A percentile compares a stretch with the other conserved stretches of the same genome.
phyloP scores from a whole-genome alignment of 2,888 invertebrate genomes.

The Parnassius smintheus region DNA sequence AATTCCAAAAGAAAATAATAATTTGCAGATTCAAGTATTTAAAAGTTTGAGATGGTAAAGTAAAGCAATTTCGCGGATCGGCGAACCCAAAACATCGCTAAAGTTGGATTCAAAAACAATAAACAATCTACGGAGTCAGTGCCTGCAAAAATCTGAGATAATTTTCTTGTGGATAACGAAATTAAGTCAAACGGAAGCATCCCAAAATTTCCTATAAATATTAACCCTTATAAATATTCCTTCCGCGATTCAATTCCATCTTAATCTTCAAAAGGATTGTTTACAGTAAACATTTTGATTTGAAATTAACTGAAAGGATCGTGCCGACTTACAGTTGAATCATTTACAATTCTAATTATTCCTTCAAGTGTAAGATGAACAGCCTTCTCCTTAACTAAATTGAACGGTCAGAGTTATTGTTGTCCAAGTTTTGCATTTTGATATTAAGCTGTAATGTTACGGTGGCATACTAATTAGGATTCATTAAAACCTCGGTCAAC shows the following conservation, averaged over 20 bases:
- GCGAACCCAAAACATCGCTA: slow-evolving; percentile 43
- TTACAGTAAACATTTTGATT: slow-evolving; percentile 76
- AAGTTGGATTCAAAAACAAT: slow-evolving; percentile 62
- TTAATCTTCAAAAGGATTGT: slow-evolving; percentile 77
- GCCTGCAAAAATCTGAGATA: slow-evolving; percentile 49
- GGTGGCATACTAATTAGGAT: slow-evolving; percentile 37
- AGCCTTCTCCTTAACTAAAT: slow-evolving; percentile 60
- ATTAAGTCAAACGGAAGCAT: slow-evolving; percentile 26
- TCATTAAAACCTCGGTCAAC: slow-evolving; percentile 31
- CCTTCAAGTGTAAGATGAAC: slow-evolving; percentile 63
- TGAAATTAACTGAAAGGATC: slow-evolving; percentile 70
- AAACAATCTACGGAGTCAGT: slow-evolving; percentile 45
- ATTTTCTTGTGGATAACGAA: slow-evolving; percentile 45
- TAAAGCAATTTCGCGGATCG: slow-evolving; percentile 35
- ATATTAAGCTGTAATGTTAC: slow-evolving; percentile 42
- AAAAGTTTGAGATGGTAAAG: slow-evolving; percentile 30
- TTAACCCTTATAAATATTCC: slow-evolving; percentile 71
- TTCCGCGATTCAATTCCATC: slow-evolving; percentile 58
- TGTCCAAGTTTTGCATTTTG: slow-evolving; percentile 70
- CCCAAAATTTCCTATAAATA: slow-evolving; percentile 44
- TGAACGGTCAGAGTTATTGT: slow-evolving; percentile 54
- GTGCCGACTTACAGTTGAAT: slow-evolving; percentile 54
- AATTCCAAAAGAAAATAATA: slow-evolving; percentile 26
- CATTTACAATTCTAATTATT: slow-evolving; percentile 79
- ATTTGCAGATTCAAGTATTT: slow-evolving; percentile 29